A percentile compares a stretch with the other conserved stretches of the same genome.
Conservation (phyloP, 2,888 invertebrate genomes). For the Dione vanillae region DNA sequence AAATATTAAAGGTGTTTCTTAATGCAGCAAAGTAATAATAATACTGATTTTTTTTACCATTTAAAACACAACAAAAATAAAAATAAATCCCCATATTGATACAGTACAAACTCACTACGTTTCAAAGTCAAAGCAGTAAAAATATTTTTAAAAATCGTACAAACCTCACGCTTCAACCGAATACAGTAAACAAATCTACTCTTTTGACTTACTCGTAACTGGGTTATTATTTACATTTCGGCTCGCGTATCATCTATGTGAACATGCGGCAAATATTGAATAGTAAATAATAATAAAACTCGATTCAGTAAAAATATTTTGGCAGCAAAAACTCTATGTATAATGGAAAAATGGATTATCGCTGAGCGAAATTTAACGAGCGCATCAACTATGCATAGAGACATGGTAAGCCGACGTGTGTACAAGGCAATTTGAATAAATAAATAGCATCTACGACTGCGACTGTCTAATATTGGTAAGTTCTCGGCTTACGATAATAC, state of each 20-base stretch:
- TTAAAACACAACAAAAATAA: constrained; percentile 12
- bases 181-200: constrained; percentile 37
- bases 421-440: constrained; percentile 62
- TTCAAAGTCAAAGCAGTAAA: constrained; percentile 37
- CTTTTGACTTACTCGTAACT: constrained; percentile 38
- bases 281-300: constrained; percentile 40
- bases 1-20: no score
- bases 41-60: not conserved
- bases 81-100: constrained; percentile 11
- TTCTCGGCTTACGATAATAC: constrained; percentile 74
- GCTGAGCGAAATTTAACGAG: constrained; percentile 42
- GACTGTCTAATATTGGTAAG: constrained; percentile 61
- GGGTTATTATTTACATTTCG: constrained; percentile 42
- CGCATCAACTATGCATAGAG: constrained; percentile 50
- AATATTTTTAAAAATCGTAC: constrained; percentile 38
- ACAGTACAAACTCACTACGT: constrained; percentile 29
- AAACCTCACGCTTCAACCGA: constrained; percentile 30
- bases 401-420: constrained; percentile 46
- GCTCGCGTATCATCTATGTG: constrained; percentile 35
- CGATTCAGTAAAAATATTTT: constrained; percentile 35
- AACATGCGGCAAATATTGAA: constrained; percentile 37
- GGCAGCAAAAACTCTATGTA: constrained; percentile 34
- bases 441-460: constrained; percentile 62
- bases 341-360: constrained; percentile 44
- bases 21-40: no score